These are phyloP conservation scores for Amblyopsis hoosieri DNA, from an alignment of 2,797 vertebrate genomes.

Conservation along the genomic window DNA sequence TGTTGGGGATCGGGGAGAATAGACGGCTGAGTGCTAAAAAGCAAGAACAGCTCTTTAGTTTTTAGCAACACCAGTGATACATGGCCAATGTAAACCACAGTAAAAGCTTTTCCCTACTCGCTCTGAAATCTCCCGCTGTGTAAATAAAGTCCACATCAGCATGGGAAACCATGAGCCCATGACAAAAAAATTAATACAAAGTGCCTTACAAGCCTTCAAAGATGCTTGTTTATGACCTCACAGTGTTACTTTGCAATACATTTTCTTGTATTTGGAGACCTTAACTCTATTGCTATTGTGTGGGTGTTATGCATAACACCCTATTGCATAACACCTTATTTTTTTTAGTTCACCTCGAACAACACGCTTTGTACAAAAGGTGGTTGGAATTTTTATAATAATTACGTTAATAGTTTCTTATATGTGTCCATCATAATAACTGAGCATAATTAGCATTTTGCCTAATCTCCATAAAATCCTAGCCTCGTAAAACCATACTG, in stretches of 20 bases:
- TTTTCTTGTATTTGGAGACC: neutral
- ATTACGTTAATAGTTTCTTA: neutral
- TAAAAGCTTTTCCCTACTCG: constrained; percentile 73
- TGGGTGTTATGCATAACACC: too few species aligned
- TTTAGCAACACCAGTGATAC: constrained; percentile 64
- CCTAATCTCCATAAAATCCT: too few species aligned
- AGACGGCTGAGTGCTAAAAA: constrained; percentile 51
- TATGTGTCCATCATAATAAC: too few species aligned
- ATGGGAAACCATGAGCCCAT: constrained; percentile 38
- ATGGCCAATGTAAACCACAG: constrained; percentile 69
- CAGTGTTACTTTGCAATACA: constrained; percentile 21
- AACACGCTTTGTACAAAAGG: neutral
- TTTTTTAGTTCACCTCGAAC: neutral
- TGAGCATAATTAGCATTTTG: too few species aligned
- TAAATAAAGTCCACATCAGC: constrained; percentile 73
- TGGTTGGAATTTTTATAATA: neutral
- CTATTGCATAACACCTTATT: too few species aligned
- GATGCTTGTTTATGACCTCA: constrained; percentile 30
- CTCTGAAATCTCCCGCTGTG: constrained; percentile 60
- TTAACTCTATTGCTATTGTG: too few species aligned
- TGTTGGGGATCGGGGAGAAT: constrained; percentile 4
- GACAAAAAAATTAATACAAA: constrained; percentile 33
- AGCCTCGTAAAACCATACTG: too few species aligned
- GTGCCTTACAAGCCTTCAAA: constrained; percentile 24
- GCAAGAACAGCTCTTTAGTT: constrained; percentile 55